Percentiles rank a stretch among this genome's conserved stretches.
phyloP scores from a whole-genome alignment of 2,888 invertebrate species.

The Molorchus minor region DNA sequence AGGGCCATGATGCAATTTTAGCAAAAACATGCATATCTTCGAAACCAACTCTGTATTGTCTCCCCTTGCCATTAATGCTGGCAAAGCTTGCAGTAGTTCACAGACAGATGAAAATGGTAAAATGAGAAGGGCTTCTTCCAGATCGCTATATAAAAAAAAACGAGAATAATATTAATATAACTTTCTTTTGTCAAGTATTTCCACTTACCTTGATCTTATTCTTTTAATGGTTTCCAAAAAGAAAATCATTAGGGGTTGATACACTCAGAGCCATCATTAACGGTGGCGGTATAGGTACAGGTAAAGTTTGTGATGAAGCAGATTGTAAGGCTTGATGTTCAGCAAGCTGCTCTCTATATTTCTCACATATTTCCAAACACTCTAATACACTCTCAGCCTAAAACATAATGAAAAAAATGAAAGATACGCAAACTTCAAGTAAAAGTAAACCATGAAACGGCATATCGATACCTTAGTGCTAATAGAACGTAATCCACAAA shows the following conservation, averaged over 20 bases:
- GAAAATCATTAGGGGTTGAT: slow-evolving; percentile 78
- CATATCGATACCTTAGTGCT: too few species aligned
- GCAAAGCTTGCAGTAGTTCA: slow-evolving; percentile 78
- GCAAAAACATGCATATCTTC: slow-evolving; percentile 79
- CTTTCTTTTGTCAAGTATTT: not conserved
- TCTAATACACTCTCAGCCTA: slow-evolving; percentile 91
- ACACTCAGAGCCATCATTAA: slow-evolving; percentile 85
- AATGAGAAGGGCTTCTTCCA: slow-evolving; percentile 88
- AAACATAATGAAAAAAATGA: slow-evolving; percentile 32
- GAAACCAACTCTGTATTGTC: slow-evolving; percentile 80
- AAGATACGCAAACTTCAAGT: not conserved
- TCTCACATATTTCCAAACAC: slow-evolving; percentile 80
- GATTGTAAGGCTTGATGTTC: slow-evolving; percentile 62
- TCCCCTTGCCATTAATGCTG: slow-evolving; percentile 72
- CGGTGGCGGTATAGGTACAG: slow-evolving; percentile 73
- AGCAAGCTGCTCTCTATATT: slow-evolving; percentile 69
- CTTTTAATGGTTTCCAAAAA: slow-evolving; percentile 81
- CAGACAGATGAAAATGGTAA: slow-evolving; percentile 85
- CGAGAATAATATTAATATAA: slow-evolving; percentile 6
- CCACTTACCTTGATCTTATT: slow-evolving; percentile 79
- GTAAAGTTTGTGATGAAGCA: slow-evolving; percentile 56
- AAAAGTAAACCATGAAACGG: too few species aligned
- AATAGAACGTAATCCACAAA: too few species aligned
- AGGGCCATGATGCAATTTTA: slow-evolving; percentile 81
- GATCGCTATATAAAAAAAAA: slow-evolving; percentile 74